A percentile compares a stretch with the other conserved stretches of the same genome.
These are phyloP conservation scores for Lepidocyrtinus sp. DNA, from an alignment of 2,888 invertebrate species.

Conservation along the genomic window DNA sequence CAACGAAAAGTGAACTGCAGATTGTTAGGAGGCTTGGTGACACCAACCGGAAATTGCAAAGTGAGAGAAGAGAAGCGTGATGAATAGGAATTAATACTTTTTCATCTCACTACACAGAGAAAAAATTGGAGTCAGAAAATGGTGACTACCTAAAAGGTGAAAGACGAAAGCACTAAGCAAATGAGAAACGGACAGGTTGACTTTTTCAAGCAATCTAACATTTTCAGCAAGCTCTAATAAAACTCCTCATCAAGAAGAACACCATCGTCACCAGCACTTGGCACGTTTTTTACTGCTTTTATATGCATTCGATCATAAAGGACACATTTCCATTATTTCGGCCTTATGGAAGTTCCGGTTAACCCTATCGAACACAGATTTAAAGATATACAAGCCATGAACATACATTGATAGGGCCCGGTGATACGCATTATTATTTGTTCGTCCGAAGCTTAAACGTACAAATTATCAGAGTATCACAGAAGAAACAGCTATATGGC, in stretches of 20 bases:
- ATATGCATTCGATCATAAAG: too few relatives aligned
- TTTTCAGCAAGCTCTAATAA: conserved; percentile 37
- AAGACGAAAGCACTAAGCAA: conserved; percentile 29
- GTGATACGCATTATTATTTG: not conserved
- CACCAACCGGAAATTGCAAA: conserved; percentile 56
- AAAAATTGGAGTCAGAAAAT: conserved; percentile 17
- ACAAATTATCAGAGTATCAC: too few relatives aligned
- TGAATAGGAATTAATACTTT: conserved; percentile 37
- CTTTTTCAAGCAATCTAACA: conserved; percentile 32
- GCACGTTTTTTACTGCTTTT: not conserved
- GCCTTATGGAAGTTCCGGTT: too few relatives aligned
- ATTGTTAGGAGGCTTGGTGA: conserved; percentile 43
- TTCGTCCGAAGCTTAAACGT: not conserved
- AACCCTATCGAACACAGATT: too few relatives aligned
- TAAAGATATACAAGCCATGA: too few relatives aligned
- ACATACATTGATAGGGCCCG: not conserved
- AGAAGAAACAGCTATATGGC: not conserved
- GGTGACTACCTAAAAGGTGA: conserved; percentile 14
- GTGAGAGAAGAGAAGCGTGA: conserved; percentile 33
- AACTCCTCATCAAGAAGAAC: conserved; percentile 33
- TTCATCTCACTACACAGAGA: conserved; percentile 8
- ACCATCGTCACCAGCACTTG: conserved; percentile 16
- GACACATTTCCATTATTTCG: too few relatives aligned
- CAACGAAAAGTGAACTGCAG: conserved; percentile 32
- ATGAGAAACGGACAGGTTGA: conserved; percentile 39